phyloP scores from a whole-genome alignment of 2,113 vertebrate genomes.

The Sakesphorus luctuosus region DNA sequence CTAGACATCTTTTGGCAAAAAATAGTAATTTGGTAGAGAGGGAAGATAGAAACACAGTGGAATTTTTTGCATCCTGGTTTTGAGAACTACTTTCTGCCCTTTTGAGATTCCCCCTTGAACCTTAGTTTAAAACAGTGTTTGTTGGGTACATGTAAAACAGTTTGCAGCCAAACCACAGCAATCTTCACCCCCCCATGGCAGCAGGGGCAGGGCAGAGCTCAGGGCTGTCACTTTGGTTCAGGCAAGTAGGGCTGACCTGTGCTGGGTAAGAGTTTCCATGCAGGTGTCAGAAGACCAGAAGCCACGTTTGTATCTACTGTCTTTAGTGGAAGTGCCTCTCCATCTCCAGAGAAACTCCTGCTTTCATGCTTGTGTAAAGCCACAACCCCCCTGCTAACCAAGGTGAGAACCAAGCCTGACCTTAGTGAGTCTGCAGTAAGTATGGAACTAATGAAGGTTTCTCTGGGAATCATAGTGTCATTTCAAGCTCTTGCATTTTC shows the following conservation, averaged over 20 bases:
- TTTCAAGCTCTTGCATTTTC: background rate
- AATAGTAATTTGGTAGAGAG: no score
- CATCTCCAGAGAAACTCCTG: rapidly evolving
- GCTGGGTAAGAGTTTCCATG: rapidly evolving
- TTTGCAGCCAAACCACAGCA: rapidly evolving
- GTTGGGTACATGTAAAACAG: background rate
- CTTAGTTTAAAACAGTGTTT: background rate
- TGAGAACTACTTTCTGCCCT: background rate
- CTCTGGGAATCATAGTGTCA: rapidly evolving
- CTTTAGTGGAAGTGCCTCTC: background rate
- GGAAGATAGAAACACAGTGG: background rate
- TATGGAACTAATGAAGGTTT: rapidly evolving
- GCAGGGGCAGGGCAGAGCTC: background rate
- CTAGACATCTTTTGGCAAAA: background rate
- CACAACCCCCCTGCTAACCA: rapidly evolving
- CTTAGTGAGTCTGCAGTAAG: background rate
- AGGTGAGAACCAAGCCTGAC: background rate
- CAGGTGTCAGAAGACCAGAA: rapidly evolving
- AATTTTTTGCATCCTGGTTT: background rate
- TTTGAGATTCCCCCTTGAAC: background rate
- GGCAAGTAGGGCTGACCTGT: rapidly evolving
- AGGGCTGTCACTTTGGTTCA: background rate
- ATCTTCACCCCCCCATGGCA: rapidly evolving
- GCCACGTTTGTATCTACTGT: background rate
- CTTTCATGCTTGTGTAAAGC: background rate